These are phyloP conservation scores for Drosophila pallidifrons DNA, from an alignment of 1,140 invertebrate genomes.

Conservation along the genomic window DNA sequence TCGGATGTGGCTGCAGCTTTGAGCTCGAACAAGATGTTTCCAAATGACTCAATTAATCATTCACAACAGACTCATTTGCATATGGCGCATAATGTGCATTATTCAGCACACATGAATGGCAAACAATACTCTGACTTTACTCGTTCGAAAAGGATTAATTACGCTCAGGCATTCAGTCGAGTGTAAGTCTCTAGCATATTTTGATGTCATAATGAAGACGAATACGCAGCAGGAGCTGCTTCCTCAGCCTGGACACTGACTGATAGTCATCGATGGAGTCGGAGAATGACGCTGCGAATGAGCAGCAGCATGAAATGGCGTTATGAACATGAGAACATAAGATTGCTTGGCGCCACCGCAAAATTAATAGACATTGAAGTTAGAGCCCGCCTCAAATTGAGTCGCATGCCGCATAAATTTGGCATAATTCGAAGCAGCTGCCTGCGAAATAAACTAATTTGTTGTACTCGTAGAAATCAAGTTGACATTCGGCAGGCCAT, in stretches of 20 bases:
- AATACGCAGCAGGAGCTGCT: not conserved
- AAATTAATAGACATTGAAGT: slow-evolving; percentile 49
- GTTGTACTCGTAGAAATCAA: slow-evolving; percentile 54
- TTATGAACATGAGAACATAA: slow-evolving; percentile 16
- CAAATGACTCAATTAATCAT: slow-evolving; percentile 46
- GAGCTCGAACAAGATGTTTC: slow-evolving; percentile 23
- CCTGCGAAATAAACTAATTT: slow-evolving; percentile 64
- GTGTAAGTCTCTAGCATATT: not conserved
- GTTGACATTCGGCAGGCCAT: slow-evolving; percentile 51
- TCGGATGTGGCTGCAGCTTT: slow-evolving; percentile 5
- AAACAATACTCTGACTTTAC: slow-evolving; percentile 7
- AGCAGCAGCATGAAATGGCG: slow-evolving; percentile 1
- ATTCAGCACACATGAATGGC: not conserved
- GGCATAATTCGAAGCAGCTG: slow-evolving; percentile 34
- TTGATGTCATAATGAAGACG: slow-evolving; percentile 12
- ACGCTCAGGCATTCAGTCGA: not conserved
- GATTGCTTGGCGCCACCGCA: slow-evolving; percentile 43
- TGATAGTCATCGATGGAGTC: not conserved
- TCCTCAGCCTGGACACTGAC: not conserved
- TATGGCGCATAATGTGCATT: slow-evolving; percentile 26
- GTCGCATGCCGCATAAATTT: slow-evolving; percentile 41
- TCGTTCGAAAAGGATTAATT: not conserved
- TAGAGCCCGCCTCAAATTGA: slow-evolving; percentile 15
- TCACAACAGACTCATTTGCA: slow-evolving; percentile 35
- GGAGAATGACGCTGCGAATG: not conserved